phyloP scores from a whole-genome alignment of 2,797 vertebrate species.

The Enteromius viviparus region DNA sequence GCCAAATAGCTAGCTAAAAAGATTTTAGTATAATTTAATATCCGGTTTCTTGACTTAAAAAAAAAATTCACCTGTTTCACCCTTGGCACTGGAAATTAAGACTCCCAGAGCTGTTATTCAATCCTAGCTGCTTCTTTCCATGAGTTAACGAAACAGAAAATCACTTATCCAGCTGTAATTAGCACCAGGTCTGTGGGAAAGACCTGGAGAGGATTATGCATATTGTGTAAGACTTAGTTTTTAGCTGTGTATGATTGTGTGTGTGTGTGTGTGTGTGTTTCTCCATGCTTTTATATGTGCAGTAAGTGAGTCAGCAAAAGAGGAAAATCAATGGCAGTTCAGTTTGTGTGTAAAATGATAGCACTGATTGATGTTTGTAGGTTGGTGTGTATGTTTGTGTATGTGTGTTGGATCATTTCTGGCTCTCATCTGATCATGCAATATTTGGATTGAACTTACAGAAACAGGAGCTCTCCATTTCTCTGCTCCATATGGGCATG shows the following conservation, averaged over 20 bases:
- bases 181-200: slow-evolving; percentile 18
- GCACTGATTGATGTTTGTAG: slow-evolving; percentile 52
- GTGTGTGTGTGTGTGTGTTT: background rate
- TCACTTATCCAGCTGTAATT: slow-evolving; percentile 27
- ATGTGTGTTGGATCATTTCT: slow-evolving; percentile 38
- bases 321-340: slow-evolving; percentile 68
- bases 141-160: slow-evolving; percentile 24
- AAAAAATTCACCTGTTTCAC: background rate
- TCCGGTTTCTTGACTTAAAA: background rate
- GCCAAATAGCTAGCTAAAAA: background rate
- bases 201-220: slow-evolving; percentile 12
- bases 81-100: slow-evolving; percentile 9
- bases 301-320: slow-evolving; percentile 61
- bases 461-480: slow-evolving; percentile 52
- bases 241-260: background rate
- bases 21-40: slow-evolving; percentile 11
- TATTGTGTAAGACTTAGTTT: slow-evolving; percentile 21
- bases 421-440: slow-evolving; percentile 48
- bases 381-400: slow-evolving; percentile 40
- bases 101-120: background rate
- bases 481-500: slow-evolving; percentile 57
- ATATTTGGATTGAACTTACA: slow-evolving; percentile 46
- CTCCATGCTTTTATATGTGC: slow-evolving; percentile 10
- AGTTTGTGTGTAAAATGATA: slow-evolving; percentile 68
- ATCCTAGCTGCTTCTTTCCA: slow-evolving; percentile 7